Base-by-base conservation (phyloP, 2,797 vertebrate species). In the Pteronotus mesoamericanus region DNA sequence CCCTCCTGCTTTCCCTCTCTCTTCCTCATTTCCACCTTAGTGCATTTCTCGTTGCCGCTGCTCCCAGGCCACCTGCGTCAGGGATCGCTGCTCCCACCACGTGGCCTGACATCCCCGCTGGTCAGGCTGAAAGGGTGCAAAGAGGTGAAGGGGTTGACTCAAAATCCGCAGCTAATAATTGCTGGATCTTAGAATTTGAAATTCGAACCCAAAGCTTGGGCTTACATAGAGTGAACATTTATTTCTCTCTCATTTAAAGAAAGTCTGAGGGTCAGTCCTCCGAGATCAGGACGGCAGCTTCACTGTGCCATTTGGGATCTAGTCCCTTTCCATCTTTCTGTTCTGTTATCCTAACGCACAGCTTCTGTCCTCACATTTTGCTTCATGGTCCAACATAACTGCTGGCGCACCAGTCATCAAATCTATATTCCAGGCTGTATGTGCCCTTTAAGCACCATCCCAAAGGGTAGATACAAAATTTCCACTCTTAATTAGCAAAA, bases 61-160 rank as follows among this genome's bases (percentile, higher is more conserved):
- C 77, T n/a, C 39, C 6, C 32, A 0, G 37, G 44, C 86, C 10
- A 12, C 68, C 37, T 18, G 9, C 3, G 0, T 21, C 59, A 10
- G 61, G 79, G 24, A 16, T 8, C 18, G 0, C 9, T 19, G 46
- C 48, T 34, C 29, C 48, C 37, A 11, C 48, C 15, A 7, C 7
- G 6, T 1, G 29, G 12, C 34, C 32, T 42, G 55, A 72, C 2
- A 0, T 32, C 39, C 1, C 34, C 0, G 0, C n/a, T 0, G 12
- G 37, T 37, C 16, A 0, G 21, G 51, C 55, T 4, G 24, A 74
- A 53, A 32, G 24, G 61, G 26, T 26, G 4, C 34, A 24, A 32
- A 74, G 37, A 44, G 22, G 55, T n/a, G 32, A 59, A n/a, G 39
- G 26, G 4, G 3, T 34, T 44, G 11, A n/a, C 34, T 44, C 64